Percentiles rank a stretch among this genome's conserved stretches.
phyloP scores from a whole-genome alignment of 2,113 vertebrate genomes.

The Tragelaphus scriptus region DNA sequence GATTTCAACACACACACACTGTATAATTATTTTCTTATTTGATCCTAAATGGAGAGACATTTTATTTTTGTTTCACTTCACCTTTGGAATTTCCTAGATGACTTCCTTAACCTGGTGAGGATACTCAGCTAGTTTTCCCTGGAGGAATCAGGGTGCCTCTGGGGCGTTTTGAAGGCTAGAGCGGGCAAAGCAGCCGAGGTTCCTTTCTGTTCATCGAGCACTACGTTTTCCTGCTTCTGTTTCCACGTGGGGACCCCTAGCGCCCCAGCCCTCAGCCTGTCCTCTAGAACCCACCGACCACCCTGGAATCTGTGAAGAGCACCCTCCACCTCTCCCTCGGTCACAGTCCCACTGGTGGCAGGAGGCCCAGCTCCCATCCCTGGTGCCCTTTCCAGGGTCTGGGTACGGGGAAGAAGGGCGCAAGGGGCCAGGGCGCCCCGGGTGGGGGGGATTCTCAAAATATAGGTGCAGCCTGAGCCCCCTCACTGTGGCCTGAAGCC shows the following conservation, averaged over 20 bases:
- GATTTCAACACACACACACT: not conserved
- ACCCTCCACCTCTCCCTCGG: not conserved
- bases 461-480: not conserved
- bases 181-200: not conserved
- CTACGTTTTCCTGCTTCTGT: not conserved
- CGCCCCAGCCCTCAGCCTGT: not conserved
- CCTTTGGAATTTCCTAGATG: constrained; percentile 20
- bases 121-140: not conserved
- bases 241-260: not conserved
- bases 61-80: not conserved
- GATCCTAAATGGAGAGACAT: not conserved
- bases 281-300: not conserved
- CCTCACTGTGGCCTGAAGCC: not conserved
- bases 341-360: not conserved
- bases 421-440: not conserved
- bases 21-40: constrained; percentile 26
- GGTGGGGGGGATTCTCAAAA: not conserved
- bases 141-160: not conserved
- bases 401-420: not conserved
- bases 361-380: not conserved
- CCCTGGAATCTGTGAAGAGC: not conserved
- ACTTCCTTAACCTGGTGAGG: not conserved
- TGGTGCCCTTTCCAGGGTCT: not conserved
- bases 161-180: not conserved
- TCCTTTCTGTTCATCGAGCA: not conserved